These are phyloP conservation scores for Sardinella longiceps DNA, from an alignment of 2,797 vertebrate genomes.

Conservation along the genomic window DNA sequence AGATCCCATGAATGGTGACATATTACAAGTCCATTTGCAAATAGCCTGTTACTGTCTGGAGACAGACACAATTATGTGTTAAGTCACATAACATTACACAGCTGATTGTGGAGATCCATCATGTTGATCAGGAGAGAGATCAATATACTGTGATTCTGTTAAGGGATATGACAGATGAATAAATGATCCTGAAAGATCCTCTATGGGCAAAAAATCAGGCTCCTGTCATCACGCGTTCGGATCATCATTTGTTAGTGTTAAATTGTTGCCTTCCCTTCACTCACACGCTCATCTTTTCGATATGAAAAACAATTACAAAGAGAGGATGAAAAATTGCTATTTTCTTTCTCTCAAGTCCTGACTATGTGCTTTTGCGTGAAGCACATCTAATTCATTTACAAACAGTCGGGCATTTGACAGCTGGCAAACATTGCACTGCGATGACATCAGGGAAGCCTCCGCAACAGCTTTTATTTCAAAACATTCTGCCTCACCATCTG, in stretches of 20 bases:
- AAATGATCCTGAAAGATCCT: not conserved
- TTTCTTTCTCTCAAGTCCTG: not conserved
- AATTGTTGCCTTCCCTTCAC: not conserved
- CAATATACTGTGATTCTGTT: not conserved
- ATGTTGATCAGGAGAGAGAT: not conserved
- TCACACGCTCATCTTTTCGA: not conserved
- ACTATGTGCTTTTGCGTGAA: not conserved
- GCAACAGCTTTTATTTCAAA: not conserved
- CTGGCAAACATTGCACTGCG: not conserved
- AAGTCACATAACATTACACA: not conserved
- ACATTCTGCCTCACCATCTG: not conserved
- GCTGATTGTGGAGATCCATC: not conserved
- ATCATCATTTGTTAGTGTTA: not conserved
- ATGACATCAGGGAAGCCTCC: not conserved
- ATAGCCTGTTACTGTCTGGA: not conserved
- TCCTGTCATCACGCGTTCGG: not conserved
- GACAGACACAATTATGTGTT: not conserved
- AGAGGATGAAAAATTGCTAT: not conserved
- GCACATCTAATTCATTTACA: conserved; percentile 21
- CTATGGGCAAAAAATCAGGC: not conserved
- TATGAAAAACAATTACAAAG: not conserved
- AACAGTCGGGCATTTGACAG: not conserved
- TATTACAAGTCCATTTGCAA: not conserved
- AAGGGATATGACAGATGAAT: not conserved
- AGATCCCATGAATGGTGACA: not conserved